Conservation (phyloP, 2,797 vertebrate species). For the Cyprinella venusta region DNA sequence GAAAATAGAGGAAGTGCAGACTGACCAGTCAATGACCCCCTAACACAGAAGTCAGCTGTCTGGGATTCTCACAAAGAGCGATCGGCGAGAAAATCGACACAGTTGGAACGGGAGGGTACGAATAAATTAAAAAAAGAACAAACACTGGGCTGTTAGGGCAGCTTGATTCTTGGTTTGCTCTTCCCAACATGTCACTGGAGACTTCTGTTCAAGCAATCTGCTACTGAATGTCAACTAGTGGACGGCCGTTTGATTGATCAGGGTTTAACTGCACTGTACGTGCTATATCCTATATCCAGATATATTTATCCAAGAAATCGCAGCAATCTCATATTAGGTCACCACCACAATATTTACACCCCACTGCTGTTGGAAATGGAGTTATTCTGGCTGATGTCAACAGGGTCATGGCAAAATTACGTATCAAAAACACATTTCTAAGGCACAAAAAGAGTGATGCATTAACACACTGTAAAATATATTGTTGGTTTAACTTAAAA, state of each 20-base stretch:
- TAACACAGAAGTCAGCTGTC: slow-evolving; percentile 37
- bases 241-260: background rate
- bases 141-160: slow-evolving; percentile 26
- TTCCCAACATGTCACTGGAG: slow-evolving; percentile 14
- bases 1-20: background rate
- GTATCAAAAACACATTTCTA: background rate
- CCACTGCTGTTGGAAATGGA: background rate
- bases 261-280: background rate
- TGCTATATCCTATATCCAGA: background rate
- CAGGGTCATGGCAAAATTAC: background rate
- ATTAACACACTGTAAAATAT: no score
- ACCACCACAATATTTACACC: background rate
- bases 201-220: background rate
- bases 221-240: background rate
- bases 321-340: background rate
- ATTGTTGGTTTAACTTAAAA: no score
- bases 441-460: background rate
- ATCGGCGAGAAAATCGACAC: slow-evolving; percentile 5
- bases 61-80: slow-evolving; percentile 24
- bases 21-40: slow-evolving; percentile 26
- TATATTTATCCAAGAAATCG: background rate
- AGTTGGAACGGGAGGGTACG: slow-evolving; percentile 21
- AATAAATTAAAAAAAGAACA: slow-evolving; percentile 34
- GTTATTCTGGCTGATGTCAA: slow-evolving; percentile 37
- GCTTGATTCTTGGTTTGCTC: background rate